These are phyloP conservation scores for Zosterops japonicus DNA, from an alignment of 2,113 vertebrate species.

Conservation along the genomic window DNA sequence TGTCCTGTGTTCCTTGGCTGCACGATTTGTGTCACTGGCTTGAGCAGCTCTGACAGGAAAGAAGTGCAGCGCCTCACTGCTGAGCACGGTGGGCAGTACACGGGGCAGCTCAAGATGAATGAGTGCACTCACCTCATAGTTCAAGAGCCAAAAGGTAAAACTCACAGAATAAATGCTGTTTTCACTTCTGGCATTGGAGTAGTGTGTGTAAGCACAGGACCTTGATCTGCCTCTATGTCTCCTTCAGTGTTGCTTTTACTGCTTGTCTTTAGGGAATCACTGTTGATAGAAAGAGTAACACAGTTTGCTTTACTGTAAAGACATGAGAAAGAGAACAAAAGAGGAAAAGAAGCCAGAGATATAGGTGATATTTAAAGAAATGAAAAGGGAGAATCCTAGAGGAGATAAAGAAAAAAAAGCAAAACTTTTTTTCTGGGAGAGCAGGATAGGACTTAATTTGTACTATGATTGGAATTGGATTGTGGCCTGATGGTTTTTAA, in stretches of 20 bases:
- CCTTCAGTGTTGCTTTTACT: neutral
- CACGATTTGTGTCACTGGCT: constrained; percentile 90
- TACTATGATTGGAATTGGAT: neutral
- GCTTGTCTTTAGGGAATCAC: neutral
- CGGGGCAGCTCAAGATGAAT: constrained; percentile 94
- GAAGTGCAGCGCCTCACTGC: constrained; percentile 88
- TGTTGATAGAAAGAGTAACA: neutral
- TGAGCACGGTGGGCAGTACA: constrained; percentile 88
- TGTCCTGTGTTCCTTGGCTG: constrained; percentile 93
- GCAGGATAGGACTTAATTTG: neutral
- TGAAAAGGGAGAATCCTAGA: neutral
- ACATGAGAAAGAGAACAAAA: neutral
- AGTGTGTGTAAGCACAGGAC: neutral
- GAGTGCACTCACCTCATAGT: constrained; percentile 97
- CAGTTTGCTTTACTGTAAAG: neutral
- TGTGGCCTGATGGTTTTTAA: neutral
- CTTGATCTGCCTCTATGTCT: neutral
- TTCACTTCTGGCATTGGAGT: neutral
- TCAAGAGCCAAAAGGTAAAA: constrained; percentile 87
- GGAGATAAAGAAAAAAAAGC: neutral
- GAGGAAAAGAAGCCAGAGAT: neutral
- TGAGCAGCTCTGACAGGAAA: constrained; percentile 83
- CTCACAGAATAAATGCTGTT: neutral
- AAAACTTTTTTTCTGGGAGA: neutral
- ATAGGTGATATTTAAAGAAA: neutral